A percentile compares a stretch with the other conserved stretches of the same genome.
phyloP scores from a whole-genome alignment of 2,113 vertebrate species.

The Ctenomys sociabilis region DNA sequence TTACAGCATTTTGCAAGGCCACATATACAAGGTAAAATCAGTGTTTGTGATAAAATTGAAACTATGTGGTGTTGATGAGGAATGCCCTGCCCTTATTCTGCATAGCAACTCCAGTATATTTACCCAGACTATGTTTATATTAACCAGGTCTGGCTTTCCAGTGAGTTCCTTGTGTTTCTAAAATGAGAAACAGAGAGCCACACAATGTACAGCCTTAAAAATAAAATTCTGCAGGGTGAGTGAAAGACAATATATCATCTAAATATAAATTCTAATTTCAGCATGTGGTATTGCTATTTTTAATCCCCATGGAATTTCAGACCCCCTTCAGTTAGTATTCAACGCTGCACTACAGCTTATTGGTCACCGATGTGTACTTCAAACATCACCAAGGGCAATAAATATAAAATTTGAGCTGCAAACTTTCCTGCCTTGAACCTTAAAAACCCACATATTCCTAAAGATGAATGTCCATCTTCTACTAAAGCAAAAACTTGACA shows the following conservation, averaged over 20 bases:
- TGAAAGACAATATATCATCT: slow-evolving; percentile 78
- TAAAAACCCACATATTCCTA: background rate
- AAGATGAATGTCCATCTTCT: slow-evolving; percentile 24
- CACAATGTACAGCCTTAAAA: slow-evolving; percentile 79
- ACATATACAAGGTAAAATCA: slow-evolving; percentile 54
- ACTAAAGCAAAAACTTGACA: slow-evolving; percentile 53
- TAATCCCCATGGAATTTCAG: slow-evolving; percentile 77
- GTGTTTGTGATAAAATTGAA: slow-evolving; percentile 44
- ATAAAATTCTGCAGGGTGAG: slow-evolving; percentile 78
- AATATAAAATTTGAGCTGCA: slow-evolving; percentile 51
- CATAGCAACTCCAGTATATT: slow-evolving; percentile 70
- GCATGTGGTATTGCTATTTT: slow-evolving; percentile 77
- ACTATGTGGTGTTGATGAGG: background rate
- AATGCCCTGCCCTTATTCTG: slow-evolving; percentile 37
- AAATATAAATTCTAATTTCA: slow-evolving; percentile 81
- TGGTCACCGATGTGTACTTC: slow-evolving; percentile 70
- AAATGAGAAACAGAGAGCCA: slow-evolving; percentile 75
- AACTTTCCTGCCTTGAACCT: slow-evolving; percentile 52
- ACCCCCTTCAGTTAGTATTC: slow-evolving; percentile 61
- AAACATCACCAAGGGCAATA: slow-evolving; percentile 59
- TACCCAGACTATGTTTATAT: slow-evolving; percentile 69
- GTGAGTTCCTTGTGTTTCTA: slow-evolving; percentile 70
- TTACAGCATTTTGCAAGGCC: slow-evolving; percentile 11
- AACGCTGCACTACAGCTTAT: slow-evolving; percentile 59
- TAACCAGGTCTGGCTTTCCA: slow-evolving; percentile 71